Evolutionary conservation across 2,888 invertebrate species (phyloP).

Genomic region (Bursaphelenchus okinawaensis): DNA sequence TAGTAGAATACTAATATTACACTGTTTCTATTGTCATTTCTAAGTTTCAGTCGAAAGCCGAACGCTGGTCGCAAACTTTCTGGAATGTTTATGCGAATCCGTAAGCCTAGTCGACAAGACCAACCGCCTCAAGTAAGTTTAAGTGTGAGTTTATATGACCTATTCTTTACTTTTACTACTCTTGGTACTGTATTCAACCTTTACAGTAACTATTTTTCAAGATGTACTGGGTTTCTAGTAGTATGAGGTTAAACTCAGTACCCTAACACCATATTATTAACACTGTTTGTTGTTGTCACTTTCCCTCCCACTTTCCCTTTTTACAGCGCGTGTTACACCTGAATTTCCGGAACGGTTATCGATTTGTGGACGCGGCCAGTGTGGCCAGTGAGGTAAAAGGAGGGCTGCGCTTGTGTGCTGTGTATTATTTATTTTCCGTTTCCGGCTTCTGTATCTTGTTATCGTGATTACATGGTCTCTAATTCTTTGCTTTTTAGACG

Average conservation of each 20-base stretch:
- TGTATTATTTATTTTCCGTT: neutral
- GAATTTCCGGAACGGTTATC: neutral
- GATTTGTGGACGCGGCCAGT: neutral
- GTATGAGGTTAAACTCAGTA: no score
- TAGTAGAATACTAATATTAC: neutral
- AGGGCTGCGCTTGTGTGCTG: neutral
- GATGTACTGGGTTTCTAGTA: no score
- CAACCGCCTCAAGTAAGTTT: conserved; percentile 26
- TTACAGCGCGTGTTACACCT: neutral
- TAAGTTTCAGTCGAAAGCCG: conserved; percentile 25
- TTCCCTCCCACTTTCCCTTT: neutral
- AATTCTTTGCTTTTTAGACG: conserved; percentile 35
- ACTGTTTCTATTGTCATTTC: conserved; percentile 17
- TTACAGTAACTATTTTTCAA: no score
- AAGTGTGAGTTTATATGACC: no score
- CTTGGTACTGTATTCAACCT: no score
- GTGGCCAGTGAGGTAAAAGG: neutral
- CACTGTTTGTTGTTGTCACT: neutral
- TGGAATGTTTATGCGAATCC: conserved; percentile 49
- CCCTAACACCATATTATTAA: no score
- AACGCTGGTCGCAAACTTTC: conserved; percentile 44
- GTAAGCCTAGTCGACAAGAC: conserved; percentile 25
- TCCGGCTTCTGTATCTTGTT: no score
- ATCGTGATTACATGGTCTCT: no score
- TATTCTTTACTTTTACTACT: no score